Base-by-base conservation (phyloP, 2,888 invertebrate genomes). In the Thymelicus sylvestris region DNA sequence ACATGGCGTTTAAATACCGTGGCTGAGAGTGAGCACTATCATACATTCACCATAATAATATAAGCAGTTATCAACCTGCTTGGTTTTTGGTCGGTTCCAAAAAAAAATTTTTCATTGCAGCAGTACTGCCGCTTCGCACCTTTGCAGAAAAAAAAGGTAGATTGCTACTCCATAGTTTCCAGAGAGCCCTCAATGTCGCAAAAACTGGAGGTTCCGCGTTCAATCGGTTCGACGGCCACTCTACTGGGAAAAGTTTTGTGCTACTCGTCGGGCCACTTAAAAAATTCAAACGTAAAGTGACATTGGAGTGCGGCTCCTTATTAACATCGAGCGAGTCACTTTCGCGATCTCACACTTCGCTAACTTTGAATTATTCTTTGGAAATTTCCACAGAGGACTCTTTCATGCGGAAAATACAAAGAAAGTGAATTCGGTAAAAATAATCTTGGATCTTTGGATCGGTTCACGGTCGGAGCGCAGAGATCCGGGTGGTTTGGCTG, bases 301-400 rank as follows among this genome's bases (percentile, higher is more conserved):
- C 69, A 69, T 69, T 50, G 69, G 59, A 64, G 69, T 69, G 59
- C 81, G 79, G 59, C 60, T 70, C 65, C 70, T 70, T 70, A 70
- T 70, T 70, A 70, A 70, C 65, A 70, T 65, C 65, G 19, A 70
- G 70, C 65, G 65, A 65, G 65, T 70, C 70, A 66, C 70, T 70
- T 69, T 69, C 64, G 64, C 48, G 69, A 65, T 70, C 64, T 64
- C 50, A 70, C 69, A 70, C 70, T 70, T 61, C 65, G 70, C 65
- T 57, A 61, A 70, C 70, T 70, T 66, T 70, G 70, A 70, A 70
- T 70, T 72, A 71, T 71, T 74, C 72, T 76, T 74, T 72, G 75
- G 69, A 77, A 76, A 76, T 77, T 76, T 71, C 65, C 73, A 66
- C 72, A 74, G 62, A 74, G 71, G 74, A 72, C 61, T 65, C 62